Base-by-base conservation (phyloP, 2,888 invertebrate species). In the Gymnosoma rotundatum region DNA sequence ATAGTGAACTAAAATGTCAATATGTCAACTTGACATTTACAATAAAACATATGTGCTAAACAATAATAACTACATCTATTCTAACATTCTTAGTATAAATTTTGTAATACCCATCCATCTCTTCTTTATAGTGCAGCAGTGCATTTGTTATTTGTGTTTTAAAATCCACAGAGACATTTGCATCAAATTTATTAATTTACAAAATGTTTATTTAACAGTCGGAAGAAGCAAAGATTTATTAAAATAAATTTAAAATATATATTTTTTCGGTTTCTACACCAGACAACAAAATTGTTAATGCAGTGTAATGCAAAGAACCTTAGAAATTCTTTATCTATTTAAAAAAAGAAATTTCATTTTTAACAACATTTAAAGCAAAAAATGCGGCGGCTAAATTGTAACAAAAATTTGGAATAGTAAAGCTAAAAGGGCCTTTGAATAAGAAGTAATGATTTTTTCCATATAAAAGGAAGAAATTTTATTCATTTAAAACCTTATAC, bases 1-100 rank as follows among this genome's bases (percentile, higher is more conserved):
- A 60, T 21, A 74, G 48, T 70, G 48, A 66, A 66, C 64, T 67
- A 20, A 67, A 61, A 74, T 80, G 79, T 69, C 84, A 84, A 64
- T 78, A 69, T 81, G 80, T 74, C 78, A 70, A 64, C 36, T 32
- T 81, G 81, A 81, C 78, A 84, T 78, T 84, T 81, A 69, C 25
- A 60, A 83, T 12, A 50, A 69, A 2, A 70, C 6, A 79, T 20
- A 70, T 79, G 58, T 79, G 56, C 66, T 60, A 79, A 79, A 45
- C 9, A 42, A 18, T 58, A 63, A 67, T 67, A n/a, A 18, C 36
- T 32, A 3, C 20, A 52, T 50, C 2, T 42, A n/a, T 50, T 14
- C 16, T 20, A 9, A 18, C 50, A 18, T 52, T 9, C n/a, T 52
- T 0, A 10, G 9, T 10, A 18, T n/a, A 48, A 48, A 48, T 6